Base-by-base conservation (phyloP, 1,140 invertebrate genomes). In the Drosophila pallidifrons region DNA sequence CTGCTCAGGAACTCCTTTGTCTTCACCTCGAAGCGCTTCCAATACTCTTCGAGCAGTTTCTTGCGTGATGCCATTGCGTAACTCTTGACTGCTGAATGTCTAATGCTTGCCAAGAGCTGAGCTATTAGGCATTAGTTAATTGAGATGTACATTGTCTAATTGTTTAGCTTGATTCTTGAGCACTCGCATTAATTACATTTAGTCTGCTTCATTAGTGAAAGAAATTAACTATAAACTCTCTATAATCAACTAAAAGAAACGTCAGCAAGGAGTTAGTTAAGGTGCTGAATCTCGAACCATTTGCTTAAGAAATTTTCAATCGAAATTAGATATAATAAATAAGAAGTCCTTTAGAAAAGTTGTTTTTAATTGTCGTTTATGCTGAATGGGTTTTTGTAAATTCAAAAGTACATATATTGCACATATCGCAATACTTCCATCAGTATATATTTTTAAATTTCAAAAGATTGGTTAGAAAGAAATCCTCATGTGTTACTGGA, bases 1-100 rank as follows among this genome's bases (percentile, higher is more conserved):
- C 94, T 94, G 1, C 92, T 75, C 30, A 95, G 94, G 78, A 96
- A 96, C 13, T 82, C 70, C 16, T 80, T 72, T 1, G 25, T 13
- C 15, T 49, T 69, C 11, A 59, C 46, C 63, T 69, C 11, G 3
- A 52, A 25, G 11, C 68, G 25, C 5, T 51, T 52, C 5, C 45
- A 63, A 10, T 59, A 58, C 15, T 68, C 49, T 11, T 8, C 6
- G 5, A 16, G 1, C 2, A 68, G 1, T 16, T 61, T 5, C 3
- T 67, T 59, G 1, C 55, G 16, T 0, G 54, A 25, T 10, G 41
- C 3, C 82, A 85, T 86, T 41, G 15, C 5, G 1, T 2, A 32
- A 7, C 13, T 8, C 3, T 15, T 8, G 25, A 32, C 1, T 13
- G 5, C n/a, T 28, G 10, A 52, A 30, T 15, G 28, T 16, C 2